phyloP scores from a whole-genome alignment of 2,113 vertebrate species.

The Bolborhynchus lineola region DNA sequence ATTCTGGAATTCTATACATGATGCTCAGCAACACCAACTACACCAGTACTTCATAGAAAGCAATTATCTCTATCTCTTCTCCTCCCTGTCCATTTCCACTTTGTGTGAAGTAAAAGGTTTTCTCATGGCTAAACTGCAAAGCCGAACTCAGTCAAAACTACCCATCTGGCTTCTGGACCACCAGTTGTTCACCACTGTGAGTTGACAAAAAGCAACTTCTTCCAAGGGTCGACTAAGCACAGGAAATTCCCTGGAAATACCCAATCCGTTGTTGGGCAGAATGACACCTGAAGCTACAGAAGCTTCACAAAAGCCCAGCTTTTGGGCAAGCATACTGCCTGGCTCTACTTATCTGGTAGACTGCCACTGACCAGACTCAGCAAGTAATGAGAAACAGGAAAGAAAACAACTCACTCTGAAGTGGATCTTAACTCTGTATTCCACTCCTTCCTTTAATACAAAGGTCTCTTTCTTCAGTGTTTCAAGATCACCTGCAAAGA shows the following conservation, averaged over 20 bases:
- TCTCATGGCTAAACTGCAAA: not conserved
- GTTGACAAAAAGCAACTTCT: not conserved
- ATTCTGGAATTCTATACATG: not conserved
- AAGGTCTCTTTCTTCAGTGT: conserved; percentile 79
- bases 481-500: conserved; percentile 73
- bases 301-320: not conserved
- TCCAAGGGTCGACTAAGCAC: not conserved
- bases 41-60: not conserved
- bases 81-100: not conserved
- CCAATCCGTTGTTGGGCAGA: not conserved
- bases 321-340: not conserved
- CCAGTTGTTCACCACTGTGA: not conserved
- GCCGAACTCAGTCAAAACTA: not conserved
- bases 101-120: not conserved
- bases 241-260: not conserved
- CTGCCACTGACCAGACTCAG: not conserved
- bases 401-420: conserved; percentile 77
- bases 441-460: conserved; percentile 78
- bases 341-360: not conserved
- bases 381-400: not conserved
- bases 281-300: not conserved
- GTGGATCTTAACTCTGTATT: conserved; percentile 80
- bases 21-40: not conserved
- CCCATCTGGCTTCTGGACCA: not conserved
- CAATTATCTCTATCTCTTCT: not conserved